Base-by-base conservation (phyloP, 2,888 invertebrate genomes). In the Cheilosia impressa region DNA sequence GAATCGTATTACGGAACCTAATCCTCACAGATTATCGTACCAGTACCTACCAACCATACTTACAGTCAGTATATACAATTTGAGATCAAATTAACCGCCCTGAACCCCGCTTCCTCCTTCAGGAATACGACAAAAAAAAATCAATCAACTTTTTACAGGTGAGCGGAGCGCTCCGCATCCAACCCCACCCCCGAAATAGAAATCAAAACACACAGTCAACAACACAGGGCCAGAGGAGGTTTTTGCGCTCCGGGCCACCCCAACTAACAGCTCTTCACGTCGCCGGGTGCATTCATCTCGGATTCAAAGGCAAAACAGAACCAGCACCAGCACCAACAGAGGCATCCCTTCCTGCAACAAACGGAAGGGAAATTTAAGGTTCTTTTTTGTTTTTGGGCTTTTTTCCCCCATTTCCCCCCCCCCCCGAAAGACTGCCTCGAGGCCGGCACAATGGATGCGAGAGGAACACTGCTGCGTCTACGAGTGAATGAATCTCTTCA, bases 351-450 rank as follows among this genome's bases (percentile, higher is more conserved):
- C 72, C 79, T 79, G 83, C 62, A 68, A 69, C 76, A 81, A 81
- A 77, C 85, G 81, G 85, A 85, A 85, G 76, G 76, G 81, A 85
- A 85, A 85, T 81, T 85, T 77, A 85, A 76, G 76, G 66, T 80
- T 75, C 45, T 71, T 75, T 80, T 72, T 73, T 73, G 41, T 68
- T 78, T 78, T 78, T 27, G 31, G 52, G n/a, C 38, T 63, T 65
- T 75, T 79, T 53, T 68, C 45, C 43, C n/a, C 10, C n/a, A 2
- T 58, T 66, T 71, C 66, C 60, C n/a, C 52, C 68, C 66, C 60
- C n/a, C 52, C 68, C 58, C 71, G 71, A 76, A 80, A 76, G 45
- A 66, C 47, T 47, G 68, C 81, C 76, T 81, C 62, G 24, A 43
- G 85, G 72, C 63, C 57, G 38, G 77, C 55, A 81, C 66, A 81